These are phyloP conservation scores for Spea bombifrons DNA, from an alignment of 2,113 vertebrate genomes.

Conservation along the genomic window DNA sequence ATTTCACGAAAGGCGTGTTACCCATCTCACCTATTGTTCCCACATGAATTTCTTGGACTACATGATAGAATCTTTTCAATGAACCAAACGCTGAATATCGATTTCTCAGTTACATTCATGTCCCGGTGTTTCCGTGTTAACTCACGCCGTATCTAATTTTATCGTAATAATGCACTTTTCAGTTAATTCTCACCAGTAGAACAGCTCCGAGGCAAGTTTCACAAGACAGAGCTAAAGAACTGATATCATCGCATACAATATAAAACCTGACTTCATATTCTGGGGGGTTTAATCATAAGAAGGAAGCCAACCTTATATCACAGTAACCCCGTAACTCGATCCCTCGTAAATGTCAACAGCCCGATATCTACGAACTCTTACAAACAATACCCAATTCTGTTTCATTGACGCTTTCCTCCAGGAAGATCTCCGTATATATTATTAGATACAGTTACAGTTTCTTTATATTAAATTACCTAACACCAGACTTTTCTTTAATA, in stretches of 20 bases:
- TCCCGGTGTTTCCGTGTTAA: slow-evolving; percentile 1
- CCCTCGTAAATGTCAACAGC: background rate
- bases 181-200: background rate
- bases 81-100: background rate
- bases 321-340: background rate
- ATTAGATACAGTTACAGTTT: slow-evolving; percentile 9
- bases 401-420: background rate
- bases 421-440: background rate
- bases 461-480: background rate
- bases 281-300: background rate
- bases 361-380: background rate
- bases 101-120: background rate
- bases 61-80: no score
- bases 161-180: background rate
- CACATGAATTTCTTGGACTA: no score
- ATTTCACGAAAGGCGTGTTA: no score
- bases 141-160: background rate
- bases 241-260: background rate
- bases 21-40: no score
- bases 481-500: background rate
- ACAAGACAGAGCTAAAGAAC: no score
- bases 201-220: background rate
- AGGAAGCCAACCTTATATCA: slow-evolving; percentile 1
- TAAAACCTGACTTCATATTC: background rate
- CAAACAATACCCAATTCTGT: slow-evolving; percentile 5